Evolutionary conservation across 1,140 invertebrate genomes (phyloP).

Genomic region (Drosophila pallidifrons): DNA sequence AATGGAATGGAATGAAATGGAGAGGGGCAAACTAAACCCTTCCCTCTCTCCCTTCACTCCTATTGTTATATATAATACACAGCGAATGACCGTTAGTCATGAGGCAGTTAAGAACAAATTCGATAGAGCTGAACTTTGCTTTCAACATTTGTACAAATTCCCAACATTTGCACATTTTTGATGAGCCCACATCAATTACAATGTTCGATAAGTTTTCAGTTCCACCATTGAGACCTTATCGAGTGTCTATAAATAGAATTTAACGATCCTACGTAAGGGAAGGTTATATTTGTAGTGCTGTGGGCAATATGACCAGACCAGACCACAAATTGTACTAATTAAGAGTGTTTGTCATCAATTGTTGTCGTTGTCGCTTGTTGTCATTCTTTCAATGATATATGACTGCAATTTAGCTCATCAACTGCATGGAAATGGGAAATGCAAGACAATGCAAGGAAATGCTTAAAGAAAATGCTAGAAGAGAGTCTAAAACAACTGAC

Average conservation of each 20-base stretch:
- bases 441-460: not conserved
- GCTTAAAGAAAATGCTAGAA: not conserved
- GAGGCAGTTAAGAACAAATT: slow-evolving; percentile 16
- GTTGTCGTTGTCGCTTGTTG: slow-evolving; percentile 3
- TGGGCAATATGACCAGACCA: slow-evolving; percentile 8
- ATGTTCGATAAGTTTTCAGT: slow-evolving; percentile 33
- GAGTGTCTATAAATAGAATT: slow-evolving; percentile 45
- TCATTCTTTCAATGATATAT: slow-evolving; percentile 34
- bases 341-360: slow-evolving; percentile 46
- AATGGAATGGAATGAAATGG: not conserved
- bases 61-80: too few species aligned
- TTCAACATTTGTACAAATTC: slow-evolving; percentile 45
- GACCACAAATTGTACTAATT: slow-evolving; percentile 47
- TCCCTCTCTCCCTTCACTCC: not conserved
- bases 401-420: slow-evolving; percentile 17
- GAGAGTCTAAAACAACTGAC: not conserved
- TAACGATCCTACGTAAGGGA: not conserved
- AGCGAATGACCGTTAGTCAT: slow-evolving; percentile 23
- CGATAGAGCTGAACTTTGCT: slow-evolving; percentile 36
- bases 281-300: not conserved
- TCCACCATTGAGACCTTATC: slow-evolving; percentile 33
- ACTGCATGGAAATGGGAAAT: not conserved
- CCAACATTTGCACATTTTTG: slow-evolving; percentile 50
- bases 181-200: slow-evolving; percentile 45
- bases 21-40: not conserved